Evolutionary conservation across 2,888 invertebrate genomes (phyloP).

Genomic region (Dromius quadrimaculatus): DNA sequence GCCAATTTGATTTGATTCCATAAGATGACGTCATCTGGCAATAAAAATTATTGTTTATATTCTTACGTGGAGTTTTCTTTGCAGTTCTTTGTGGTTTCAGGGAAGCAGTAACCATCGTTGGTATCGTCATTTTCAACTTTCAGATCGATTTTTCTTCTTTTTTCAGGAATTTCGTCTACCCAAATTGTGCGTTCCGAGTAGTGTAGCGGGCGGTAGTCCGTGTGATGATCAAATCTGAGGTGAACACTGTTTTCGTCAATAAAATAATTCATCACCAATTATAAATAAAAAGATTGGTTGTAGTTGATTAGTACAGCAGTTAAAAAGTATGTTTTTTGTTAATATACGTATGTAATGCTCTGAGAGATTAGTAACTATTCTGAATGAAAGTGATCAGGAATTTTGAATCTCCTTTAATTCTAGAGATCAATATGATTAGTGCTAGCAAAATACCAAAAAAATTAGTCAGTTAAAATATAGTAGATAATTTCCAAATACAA

Average conservation of each 20-base stretch:
- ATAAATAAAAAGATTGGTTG: neutral
- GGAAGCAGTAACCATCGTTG: constrained; percentile 77
- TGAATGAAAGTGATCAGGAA: too few species aligned
- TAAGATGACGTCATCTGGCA: too few species aligned
- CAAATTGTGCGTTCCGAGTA: constrained; percentile 58
- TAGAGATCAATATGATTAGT: too few species aligned
- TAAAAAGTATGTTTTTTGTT: too few species aligned
- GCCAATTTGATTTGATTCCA: too few species aligned
- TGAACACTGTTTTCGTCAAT: constrained; percentile 48
- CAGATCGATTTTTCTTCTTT: constrained; percentile 74
- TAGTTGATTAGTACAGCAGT: constrained; percentile 15
- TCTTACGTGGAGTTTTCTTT: constrained; percentile 65
- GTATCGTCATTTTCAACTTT: constrained; percentile 75
- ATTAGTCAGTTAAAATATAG: too few species aligned
- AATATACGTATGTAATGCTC: too few species aligned
- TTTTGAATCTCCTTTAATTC: too few species aligned
- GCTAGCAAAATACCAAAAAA: too few species aligned
- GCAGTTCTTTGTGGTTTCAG: constrained; percentile 65
- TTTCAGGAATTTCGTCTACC: constrained; percentile 67
- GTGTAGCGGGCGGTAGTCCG: constrained; percentile 67
- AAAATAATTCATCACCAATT: constrained; percentile 43
- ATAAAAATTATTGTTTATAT: neutral
- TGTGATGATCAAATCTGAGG: constrained; percentile 77
- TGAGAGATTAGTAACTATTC: too few species aligned
- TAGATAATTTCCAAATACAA: too few species aligned